Evolutionary conservation across 2,113 vertebrate species (phyloP), one percentile per base, ranked within the genome.

Genomic region (Symphodus melops): DNA sequence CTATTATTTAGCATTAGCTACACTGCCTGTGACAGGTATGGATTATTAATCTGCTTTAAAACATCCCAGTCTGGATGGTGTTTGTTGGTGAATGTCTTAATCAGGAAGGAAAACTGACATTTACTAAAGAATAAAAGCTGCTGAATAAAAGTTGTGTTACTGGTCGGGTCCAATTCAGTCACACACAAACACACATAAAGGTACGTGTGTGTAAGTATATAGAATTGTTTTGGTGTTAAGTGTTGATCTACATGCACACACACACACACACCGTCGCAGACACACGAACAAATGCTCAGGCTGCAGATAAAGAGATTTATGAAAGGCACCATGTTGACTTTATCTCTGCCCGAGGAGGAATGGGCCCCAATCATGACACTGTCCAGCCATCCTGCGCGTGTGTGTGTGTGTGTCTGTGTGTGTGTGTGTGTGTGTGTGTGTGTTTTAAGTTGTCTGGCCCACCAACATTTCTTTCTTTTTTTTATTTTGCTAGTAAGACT

Each of bases 291-390:
- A 14, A 44, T 44, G 52, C 19, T 41, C 21, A 55, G 12, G 8
- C 41, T 44, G 44, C 14, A 69, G 64, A 72, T 69, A 68, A 41
- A 76, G 53, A 72, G 42, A 79, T 48, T 48, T 6, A 19, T 57
- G 62, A 68, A 56, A 75, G 68, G 57, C 44, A 61, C 71, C 65
- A 61, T 70, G 70, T 78, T 77, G 72, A 21, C 37, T 49, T 68
- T 80, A 72, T 62, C 57, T 70, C 57, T 51, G 8, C 25, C 41
- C 79, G 41, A 70, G 76, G 59, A 81, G 75, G 69, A 85, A 83
- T 73, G 82, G 76, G 67, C 13, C 55, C 68, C 9, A 36, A 53
- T 54, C 54, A 1, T 62, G 60, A 74, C 79, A 71, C 65, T 82
- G 57, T 70, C 63, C 64, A 59, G 42, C 21, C 0, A 14, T 41